Evolutionary conservation across 2,113 vertebrate species (phyloP).

Genomic region (Gulo gulo): DNA sequence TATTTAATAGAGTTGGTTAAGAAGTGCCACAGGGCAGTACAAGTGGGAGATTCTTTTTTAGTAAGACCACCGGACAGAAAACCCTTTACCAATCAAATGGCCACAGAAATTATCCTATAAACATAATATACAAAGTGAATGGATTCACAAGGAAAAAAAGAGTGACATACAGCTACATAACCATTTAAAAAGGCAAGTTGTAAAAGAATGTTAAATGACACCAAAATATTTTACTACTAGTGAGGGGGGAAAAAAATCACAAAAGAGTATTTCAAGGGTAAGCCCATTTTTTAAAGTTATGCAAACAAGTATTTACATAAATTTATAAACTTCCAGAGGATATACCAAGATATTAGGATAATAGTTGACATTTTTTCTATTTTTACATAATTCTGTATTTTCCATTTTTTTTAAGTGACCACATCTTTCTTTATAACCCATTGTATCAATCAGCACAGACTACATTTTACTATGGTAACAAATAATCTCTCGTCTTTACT

Average conservation of each 20-base stretch:
- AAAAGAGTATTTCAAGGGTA: neutral
- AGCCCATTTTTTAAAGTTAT: neutral
- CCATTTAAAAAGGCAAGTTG: neutral
- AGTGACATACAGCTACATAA: neutral
- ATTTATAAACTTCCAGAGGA: neutral
- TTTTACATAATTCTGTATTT: neutral
- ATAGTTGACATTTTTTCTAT: neutral
- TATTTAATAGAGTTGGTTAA: neutral
- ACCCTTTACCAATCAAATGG: neutral
- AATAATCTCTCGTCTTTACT: neutral
- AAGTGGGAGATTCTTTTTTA: neutral
- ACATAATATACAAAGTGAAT: neutral
- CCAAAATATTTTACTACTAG: neutral
- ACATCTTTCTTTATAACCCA: neutral
- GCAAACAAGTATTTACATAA: neutral
- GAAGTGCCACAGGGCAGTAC: neutral
- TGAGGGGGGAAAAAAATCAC: neutral
- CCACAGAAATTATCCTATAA: neutral
- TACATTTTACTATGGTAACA: neutral
- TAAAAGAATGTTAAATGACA: neutral
- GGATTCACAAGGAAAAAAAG: neutral
- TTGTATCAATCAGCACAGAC: neutral
- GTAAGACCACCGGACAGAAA: neutral
- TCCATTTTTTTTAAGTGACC: neutral
- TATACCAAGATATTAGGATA: neutral